phyloP scores from a whole-genome alignment of 2,888 invertebrate genomes.

The Leptinotarsa juncta region DNA sequence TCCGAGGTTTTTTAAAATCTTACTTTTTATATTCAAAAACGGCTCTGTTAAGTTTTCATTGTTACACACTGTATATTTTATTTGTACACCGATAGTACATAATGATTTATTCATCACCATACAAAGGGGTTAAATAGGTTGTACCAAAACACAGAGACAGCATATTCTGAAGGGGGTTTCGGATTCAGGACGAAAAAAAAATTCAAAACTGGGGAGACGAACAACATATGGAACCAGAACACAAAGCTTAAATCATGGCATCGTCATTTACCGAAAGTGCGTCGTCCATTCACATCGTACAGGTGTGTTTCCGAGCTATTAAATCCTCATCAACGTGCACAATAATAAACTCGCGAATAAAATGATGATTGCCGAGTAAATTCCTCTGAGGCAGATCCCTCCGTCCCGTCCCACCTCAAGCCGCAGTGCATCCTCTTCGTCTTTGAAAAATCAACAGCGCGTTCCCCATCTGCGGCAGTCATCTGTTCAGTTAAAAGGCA shows the following conservation, averaged over 20 bases:
- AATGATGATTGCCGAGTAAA: slow-evolving; percentile 4
- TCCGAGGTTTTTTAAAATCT: no score
- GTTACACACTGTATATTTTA: no score
- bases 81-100: no score
- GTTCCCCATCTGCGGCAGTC: slow-evolving; percentile 28
- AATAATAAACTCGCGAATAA: slow-evolving; percentile 8
- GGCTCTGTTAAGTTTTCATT: no score
- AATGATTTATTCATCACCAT: no score
- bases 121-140: no score
- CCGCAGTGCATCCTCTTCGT: neutral
- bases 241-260: neutral
- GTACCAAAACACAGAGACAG: no score
- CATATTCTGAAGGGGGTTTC: no score
- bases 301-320: slow-evolving; percentile 2
- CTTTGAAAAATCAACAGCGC: neutral
- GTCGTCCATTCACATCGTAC: neutral
- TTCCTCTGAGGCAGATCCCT: neutral
- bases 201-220: no score
- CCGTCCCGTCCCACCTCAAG: neutral
- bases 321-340: neutral
- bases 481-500: slow-evolving; percentile 40
- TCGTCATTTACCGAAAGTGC: neutral
- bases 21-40: no score
- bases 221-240: no score
- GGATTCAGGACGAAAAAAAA: no score